A percentile compares a stretch with the other conserved stretches of the same genome.
Conservation (phyloP, 2,888 invertebrate genomes). For the Xanthostigma xanthostigma region DNA sequence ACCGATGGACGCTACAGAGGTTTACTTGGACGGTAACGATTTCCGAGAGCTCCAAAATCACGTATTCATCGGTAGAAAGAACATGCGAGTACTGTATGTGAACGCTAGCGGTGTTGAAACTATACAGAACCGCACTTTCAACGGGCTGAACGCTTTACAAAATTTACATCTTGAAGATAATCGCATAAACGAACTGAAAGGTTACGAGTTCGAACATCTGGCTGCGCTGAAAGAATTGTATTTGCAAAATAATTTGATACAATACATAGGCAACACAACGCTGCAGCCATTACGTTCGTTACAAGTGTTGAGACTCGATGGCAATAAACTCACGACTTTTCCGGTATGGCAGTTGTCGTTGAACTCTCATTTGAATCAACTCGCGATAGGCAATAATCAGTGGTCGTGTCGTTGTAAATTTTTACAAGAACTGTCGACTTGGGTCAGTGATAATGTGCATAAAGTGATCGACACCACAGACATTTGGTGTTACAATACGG, state of each 20-base stretch:
- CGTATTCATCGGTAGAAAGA: conserved; percentile 80
- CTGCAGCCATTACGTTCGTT: conserved; percentile 63
- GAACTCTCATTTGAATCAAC: conserved; percentile 53
- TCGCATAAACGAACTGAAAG: conserved; percentile 59
- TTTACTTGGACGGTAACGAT: conserved; percentile 83
- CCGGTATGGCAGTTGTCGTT: conserved; percentile 61
- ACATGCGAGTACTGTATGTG: conserved; percentile 71
- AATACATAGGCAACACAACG: conserved; percentile 64
- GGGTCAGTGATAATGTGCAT: conserved; percentile 66
- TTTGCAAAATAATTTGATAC: conserved; percentile 71
- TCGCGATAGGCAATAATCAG: conserved; percentile 68
- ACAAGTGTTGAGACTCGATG: conserved; percentile 66
- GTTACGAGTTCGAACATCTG: conserved; percentile 73
- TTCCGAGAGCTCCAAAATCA: conserved; percentile 71
- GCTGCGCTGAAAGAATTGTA: conserved; percentile 66
- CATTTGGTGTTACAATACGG: conserved; percentile 68
- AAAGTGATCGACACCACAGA: conserved; percentile 65
- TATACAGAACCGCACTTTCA: conserved; percentile 82
- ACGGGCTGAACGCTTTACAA: conserved; percentile 64
- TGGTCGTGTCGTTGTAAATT: conserved; percentile 89
- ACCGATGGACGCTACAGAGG: conserved; percentile 89
- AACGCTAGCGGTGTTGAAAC: conserved; percentile 73
- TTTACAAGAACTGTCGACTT: conserved; percentile 67
- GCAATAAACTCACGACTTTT: conserved; percentile 66
- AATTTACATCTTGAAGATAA: conserved; percentile 77